Base-by-base conservation (phyloP, 2,888 invertebrate species). In the Scaptomyza polygonia region DNA sequence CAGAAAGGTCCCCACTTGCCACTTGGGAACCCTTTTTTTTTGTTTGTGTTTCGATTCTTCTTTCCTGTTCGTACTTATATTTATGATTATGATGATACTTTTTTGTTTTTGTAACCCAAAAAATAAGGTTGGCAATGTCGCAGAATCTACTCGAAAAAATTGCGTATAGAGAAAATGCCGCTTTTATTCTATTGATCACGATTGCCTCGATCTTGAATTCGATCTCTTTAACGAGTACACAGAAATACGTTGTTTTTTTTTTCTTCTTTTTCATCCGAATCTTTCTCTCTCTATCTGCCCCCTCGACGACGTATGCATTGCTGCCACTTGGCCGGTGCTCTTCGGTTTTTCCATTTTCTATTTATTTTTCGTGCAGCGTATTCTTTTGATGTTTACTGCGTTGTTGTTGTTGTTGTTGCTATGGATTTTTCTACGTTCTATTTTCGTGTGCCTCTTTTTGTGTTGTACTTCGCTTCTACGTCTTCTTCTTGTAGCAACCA, bases 301-400 rank as follows among this genome's bases (percentile, higher is more conserved):
- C 27, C 42, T 18, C 12, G 27, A 16, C 47, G 36, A 16, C 47
- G 36, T 52, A 27, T 18, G n/a, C 44, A 16, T 25, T 53, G 69
- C 39, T 25, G 48, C 63, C 69, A 80, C 75, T 79, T 82, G 70
- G 70, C 63, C 69, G 77, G 67, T 58, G 67, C 71, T 82, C 78
- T 68, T 67, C 66, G 59, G 56, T 52, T 74, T 73, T 82, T 72
- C 74, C 69, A 69, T 69, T 76, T 73, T 84, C 77, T 86, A 77
- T 82, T 86, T 80, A 78, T 73, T 79, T 84, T 74, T 73, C 73
- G 68, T 81, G 69, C 70, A 79, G 85, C 77, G 73, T 70, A 75
- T 75, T 78, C 72, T 61, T 83, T 72, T 86, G 82, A 77, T 82
- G 68, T 83, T 82, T 67, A 63, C 47, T 77, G 58, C 71, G 72